Base-by-base conservation (phyloP, 2,888 invertebrate species). In the Pyrochroa serraticornis region DNA sequence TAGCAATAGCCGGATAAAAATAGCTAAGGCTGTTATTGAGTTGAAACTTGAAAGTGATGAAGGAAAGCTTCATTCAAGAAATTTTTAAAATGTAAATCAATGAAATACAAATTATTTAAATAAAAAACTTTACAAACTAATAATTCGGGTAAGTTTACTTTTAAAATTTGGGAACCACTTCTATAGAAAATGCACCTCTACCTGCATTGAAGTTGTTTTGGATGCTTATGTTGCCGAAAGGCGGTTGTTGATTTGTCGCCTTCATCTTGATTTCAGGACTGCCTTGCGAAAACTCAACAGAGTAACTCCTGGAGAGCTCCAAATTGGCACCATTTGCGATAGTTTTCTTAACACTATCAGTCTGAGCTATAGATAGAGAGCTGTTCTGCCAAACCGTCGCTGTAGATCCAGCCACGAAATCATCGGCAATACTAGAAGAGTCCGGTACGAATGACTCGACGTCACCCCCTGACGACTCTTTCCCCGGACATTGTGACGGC, bases 381-480 rank as follows among this genome's bases (percentile, higher is more conserved):
- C 72, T 74, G 35, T 68, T 71, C 52, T 75, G 74, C 73, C 73
- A 75, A 13, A 75, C 70, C 2, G 75, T 74, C 10, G 73, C 71
- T 5, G 70, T 68, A n/a, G 75, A 76, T 42, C 75, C 70, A 35
- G 72, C 72, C 36, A 87, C 79, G 68, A 86, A 80, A 75, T 92
- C 85, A 74, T 93, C 93, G 66, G 89, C 89, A 68, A 93, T 84
- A 75, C 92, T 93, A 64, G 92, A 92, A 5, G 92, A 91, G 80
- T 94, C 93, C 1, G 92, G 89, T 34, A 92, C 85, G 63, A 78
- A 77, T 63, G 92, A 93, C 80, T 93, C 93, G 63, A 91, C 83
- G 79, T 93, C 93, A 51, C 91, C 87, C 57, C 88, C 88, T 51
- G 91, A 92, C 60, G 92, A 92, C 82, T 93, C 93, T 77, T 92